Evolutionary conservation across 2,888 invertebrate genomes (phyloP), one percentile per base, ranked within the genome.

Genomic region (Eurois occulta): DNA sequence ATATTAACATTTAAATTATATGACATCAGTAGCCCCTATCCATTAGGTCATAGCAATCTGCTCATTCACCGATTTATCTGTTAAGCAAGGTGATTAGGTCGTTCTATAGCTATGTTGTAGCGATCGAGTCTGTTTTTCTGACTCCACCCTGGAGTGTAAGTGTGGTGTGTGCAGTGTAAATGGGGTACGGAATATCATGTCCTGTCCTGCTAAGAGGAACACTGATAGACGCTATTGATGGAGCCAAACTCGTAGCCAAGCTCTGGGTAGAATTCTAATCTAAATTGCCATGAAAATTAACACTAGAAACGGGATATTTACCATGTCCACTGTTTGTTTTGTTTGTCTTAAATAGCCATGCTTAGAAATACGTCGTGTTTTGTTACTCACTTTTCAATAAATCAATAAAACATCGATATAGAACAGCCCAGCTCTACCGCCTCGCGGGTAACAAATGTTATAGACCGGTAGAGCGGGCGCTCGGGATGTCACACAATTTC

Each of bases 401-500:
- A 64, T 66, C 35, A 41, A 32, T 18, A 24, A 32, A 60, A 41
- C 18, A 80, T 75, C 75, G 78, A 78, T 18, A 65, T 69, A 32
- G n/a, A n/a, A 1, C 35, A 16, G 7, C 62, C 38, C 93, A 87
- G 72, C 93, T 77, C 92, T 93, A 91, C 81, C 87, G 28, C 48
- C 41, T 35, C 48, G 87, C 85, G 87, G 85, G 91, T 95, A 95
- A 96, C 94, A 95, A 95, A 96, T 95, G 95, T 91, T 90, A 91
- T 91, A 85, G 92, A 93, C 91, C 91, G 91, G 91, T 91, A 92
- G 90, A 90, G 87, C 91, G 89, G 81, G 87, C 89, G 88, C 85
- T 90, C 93, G 89, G 92, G 93, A 90, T 92, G 93, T 94, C 95
- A 95, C 94, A 92, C 95, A 93, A 96, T 96, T 96, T 95, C 95